These are phyloP conservation scores for Nothocercus nigrocapillus DNA, from an alignment of 2,113 vertebrate species.

Conservation along the genomic window DNA sequence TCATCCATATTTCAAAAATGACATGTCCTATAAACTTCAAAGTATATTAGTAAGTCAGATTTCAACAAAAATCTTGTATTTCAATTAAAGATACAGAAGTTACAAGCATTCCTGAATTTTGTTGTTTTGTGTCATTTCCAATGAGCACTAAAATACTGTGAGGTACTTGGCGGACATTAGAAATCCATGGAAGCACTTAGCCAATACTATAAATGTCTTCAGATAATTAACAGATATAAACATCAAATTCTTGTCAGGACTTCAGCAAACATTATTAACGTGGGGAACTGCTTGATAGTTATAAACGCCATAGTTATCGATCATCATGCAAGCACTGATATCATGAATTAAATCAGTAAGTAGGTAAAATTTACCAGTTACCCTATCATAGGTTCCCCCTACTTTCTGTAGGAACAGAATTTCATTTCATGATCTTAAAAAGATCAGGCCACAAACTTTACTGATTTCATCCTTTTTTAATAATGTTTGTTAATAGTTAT, in stretches of 20 bases:
- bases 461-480: background rate
- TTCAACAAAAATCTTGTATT: background rate
- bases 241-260: background rate
- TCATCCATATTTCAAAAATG: background rate
- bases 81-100: background rate
- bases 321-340: background rate
- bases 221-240: background rate
- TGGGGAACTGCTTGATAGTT: background rate
- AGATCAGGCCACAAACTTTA: background rate
- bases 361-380: background rate
- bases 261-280: background rate
- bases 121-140: background rate
- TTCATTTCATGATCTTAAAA: background rate
- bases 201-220: background rate
- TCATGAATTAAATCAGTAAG: background rate
- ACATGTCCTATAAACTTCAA: background rate
- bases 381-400: background rate
- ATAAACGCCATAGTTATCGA: background rate
- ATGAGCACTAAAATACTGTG: background rate
- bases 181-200: background rate
- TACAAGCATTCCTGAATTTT: background rate
- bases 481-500: background rate
- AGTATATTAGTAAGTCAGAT: background rate
- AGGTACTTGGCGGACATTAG: background rate
- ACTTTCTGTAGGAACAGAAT: background rate